Conservation (phyloP, 2,113 vertebrate genomes). For the Falcunculus frontatus region DNA sequence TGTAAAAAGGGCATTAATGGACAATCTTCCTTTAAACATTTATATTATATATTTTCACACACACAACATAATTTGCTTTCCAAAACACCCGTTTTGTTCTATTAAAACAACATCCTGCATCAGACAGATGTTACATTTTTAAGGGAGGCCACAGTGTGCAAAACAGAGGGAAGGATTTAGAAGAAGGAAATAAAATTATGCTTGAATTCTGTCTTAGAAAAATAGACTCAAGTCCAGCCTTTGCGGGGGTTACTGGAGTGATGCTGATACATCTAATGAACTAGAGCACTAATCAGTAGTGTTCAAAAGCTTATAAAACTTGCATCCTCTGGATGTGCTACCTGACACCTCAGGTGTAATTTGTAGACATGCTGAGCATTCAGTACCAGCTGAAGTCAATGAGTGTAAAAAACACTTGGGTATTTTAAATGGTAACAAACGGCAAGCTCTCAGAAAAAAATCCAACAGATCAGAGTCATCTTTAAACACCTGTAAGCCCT, state of each 20-base stretch:
- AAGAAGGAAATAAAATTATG: background rate
- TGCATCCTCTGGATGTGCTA: background rate
- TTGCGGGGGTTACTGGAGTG: background rate
- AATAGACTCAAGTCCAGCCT: background rate
- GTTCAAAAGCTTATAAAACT: background rate
- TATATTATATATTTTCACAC: background rate
- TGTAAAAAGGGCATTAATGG: background rate
- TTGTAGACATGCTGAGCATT: background rate
- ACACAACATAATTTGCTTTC: background rate
- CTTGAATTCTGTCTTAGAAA: background rate
- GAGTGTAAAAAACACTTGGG: background rate
- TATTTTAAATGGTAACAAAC: background rate
- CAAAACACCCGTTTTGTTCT: background rate
- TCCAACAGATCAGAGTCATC: background rate
- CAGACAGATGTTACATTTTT: background rate
- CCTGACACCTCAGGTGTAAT: background rate
- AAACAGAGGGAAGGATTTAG: background rate
- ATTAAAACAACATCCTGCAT: background rate
- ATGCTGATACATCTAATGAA: background rate
- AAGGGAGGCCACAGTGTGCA: background rate
- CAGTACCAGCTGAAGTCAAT: background rate
- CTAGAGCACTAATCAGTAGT: background rate
- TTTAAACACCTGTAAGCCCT: background rate
- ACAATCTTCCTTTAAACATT: background rate
- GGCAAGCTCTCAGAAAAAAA: background rate